Evolutionary conservation across 2,888 invertebrate species (phyloP).

Genomic region (Cryptocephalus moraei): DNA sequence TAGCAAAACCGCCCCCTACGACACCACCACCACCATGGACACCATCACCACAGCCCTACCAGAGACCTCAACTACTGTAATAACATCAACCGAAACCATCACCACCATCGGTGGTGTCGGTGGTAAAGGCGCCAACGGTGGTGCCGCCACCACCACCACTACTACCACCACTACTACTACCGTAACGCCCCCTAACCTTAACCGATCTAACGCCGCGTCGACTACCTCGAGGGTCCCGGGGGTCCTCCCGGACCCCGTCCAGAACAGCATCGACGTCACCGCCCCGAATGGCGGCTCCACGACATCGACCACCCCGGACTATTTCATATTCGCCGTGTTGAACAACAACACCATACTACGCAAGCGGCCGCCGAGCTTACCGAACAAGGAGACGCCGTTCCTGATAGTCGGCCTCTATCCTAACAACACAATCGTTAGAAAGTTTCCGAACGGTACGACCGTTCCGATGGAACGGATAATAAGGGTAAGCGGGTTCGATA

Average conservation of each 20-base stretch:
- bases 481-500: slow-evolving; percentile 48
- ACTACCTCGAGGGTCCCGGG: slow-evolving; percentile 26
- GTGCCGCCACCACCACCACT: not conserved
- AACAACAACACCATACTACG: slow-evolving; percentile 71
- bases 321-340: slow-evolving; percentile 63
- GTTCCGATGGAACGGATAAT: slow-evolving; percentile 52
- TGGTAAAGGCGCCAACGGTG: slow-evolving; percentile 3
- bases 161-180: slow-evolving; percentile 2
- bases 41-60: slow-evolving; percentile 9
- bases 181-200: slow-evolving; percentile 6
- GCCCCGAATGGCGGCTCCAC: slow-evolving; percentile 14
- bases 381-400: slow-evolving; percentile 60
- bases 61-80: slow-evolving; percentile 2
- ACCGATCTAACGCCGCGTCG: slow-evolving; percentile 11
- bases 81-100: slow-evolving; percentile 12
- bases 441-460: slow-evolving; percentile 70
- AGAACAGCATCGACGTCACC: slow-evolving; percentile 20
- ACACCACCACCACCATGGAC: slow-evolving; percentile 18
- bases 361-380: slow-evolving; percentile 58
- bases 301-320: slow-evolving; percentile 43
- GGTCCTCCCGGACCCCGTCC: slow-evolving; percentile 18
- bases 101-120: slow-evolving; percentile 7
- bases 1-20: slow-evolving; percentile 37
- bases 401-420: slow-evolving; percentile 67
- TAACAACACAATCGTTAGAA: slow-evolving; percentile 68